Evolutionary conservation across 2,113 vertebrate genomes (phyloP).

Genomic region (Rhineura floridana): DNA sequence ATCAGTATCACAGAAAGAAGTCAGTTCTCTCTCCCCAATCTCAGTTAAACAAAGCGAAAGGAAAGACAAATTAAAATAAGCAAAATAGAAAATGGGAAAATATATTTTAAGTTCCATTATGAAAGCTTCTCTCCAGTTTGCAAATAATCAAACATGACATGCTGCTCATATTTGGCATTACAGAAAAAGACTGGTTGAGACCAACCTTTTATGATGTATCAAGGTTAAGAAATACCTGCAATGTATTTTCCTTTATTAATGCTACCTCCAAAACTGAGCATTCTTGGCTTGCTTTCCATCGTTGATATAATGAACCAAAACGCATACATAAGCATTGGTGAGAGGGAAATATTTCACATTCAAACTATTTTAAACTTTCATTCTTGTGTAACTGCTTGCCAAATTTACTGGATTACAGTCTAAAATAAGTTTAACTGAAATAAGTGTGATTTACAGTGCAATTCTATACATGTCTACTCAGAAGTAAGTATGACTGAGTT

Average conservation of each 20-base stretch:
- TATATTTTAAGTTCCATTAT: not conserved
- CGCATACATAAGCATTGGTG: too few relatives aligned
- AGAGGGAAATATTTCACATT: not conserved
- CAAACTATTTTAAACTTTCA: not conserved
- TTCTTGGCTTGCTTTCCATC: not conserved
- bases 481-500: too few relatives aligned
- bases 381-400: not conserved
- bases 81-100: not conserved
- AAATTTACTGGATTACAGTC: not conserved
- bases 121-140: not conserved
- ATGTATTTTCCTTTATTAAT: not conserved
- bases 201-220: not conserved
- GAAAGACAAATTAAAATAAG: not conserved
- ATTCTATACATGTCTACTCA: too few relatives aligned
- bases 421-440: not conserved
- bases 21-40: not conserved
- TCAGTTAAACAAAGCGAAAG: not conserved
- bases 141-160: not conserved
- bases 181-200: not conserved
- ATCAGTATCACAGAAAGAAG: not conserved
- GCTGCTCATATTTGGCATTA: not conserved
- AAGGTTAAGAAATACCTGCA: not conserved
- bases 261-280: not conserved
- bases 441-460: too few relatives aligned
- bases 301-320: not conserved